Evolutionary conservation across 2,797 vertebrate genomes (phyloP).

Genomic region (Myoxocephalus aenaeus): DNA sequence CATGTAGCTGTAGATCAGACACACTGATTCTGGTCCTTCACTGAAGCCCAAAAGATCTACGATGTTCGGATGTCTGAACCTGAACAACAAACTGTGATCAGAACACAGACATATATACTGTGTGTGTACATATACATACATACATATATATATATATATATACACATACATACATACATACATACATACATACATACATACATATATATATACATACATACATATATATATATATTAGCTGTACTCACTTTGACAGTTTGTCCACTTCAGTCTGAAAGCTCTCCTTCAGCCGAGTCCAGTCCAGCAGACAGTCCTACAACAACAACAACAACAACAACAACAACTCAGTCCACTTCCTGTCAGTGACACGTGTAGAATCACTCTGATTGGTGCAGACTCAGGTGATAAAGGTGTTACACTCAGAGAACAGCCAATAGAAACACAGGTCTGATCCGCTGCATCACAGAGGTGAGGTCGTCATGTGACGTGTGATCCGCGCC

Average conservation of each 20-base stretch:
- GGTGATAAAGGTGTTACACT: background rate
- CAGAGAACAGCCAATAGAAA: background rate
- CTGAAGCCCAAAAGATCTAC: slow-evolving; percentile 91
- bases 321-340: slow-evolving; percentile 16
- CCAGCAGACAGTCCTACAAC: slow-evolving; percentile 81
- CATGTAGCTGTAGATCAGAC: slow-evolving; percentile 91
- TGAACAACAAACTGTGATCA: slow-evolving; percentile 51
- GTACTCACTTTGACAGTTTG: slow-evolving; percentile 88
- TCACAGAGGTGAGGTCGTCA: too few relatives aligned
- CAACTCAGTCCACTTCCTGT: slow-evolving; percentile 12
- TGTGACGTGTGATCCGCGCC: background rate
- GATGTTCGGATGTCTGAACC: slow-evolving; percentile 92
- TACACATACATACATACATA: background rate
- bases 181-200: too few relatives aligned
- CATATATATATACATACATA: too few relatives aligned
- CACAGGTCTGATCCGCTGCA: background rate
- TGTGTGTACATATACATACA: background rate
- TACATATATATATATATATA: too few relatives aligned
- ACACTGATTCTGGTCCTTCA: slow-evolving; percentile 83
- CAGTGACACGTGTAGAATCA: background rate
- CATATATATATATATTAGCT: background rate
- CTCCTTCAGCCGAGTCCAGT: slow-evolving; percentile 84
- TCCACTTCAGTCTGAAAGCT: slow-evolving; percentile 91
- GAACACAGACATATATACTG: background rate
- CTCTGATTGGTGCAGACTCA: background rate